phyloP scores from a whole-genome alignment of 1,140 invertebrate genomes.

The Schlechtendalia chinensis region DNA sequence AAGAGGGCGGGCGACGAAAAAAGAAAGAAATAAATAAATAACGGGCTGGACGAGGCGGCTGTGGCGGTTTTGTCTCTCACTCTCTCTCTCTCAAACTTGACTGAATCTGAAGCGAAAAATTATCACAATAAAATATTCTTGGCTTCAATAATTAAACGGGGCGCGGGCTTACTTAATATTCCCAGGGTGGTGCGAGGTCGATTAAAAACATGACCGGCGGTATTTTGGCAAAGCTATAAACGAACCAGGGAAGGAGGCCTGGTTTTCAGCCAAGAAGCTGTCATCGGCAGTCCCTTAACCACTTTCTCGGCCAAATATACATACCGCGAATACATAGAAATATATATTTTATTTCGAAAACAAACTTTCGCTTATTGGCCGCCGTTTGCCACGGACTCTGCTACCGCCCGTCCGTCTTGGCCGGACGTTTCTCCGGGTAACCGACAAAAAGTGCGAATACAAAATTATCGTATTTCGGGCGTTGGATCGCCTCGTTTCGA shows the following conservation, averaged over 20 bases:
- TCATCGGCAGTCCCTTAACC: conserved; percentile 37
- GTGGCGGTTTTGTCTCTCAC: neutral
- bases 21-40: neutral
- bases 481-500: too few species aligned
- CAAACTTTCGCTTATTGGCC: conserved; percentile 12
- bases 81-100: neutral
- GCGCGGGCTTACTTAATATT: conserved; percentile 41
- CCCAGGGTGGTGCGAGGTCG: conserved; percentile 44
- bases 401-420: neutral
- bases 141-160: conserved; percentile 46
- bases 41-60: neutral
- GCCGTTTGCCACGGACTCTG: neutral
- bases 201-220: conserved; percentile 47
- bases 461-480: too few species aligned
- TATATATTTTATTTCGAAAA: conserved; percentile 38
- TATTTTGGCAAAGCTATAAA: conserved; percentile 48
- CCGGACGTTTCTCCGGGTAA: too few species aligned
- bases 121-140: conserved; percentile 46
- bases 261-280: conserved; percentile 49
- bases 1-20: too few species aligned
- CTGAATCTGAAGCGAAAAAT: conserved; percentile 21
- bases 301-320: conserved; percentile 44
- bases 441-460: too few species aligned
- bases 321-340: neutral
- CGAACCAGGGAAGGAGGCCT: conserved; percentile 31